Evolutionary conservation across 2,888 invertebrate species (phyloP), one percentile per base, ranked within the genome.

Genomic region (Pilophorus perplexus): DNA sequence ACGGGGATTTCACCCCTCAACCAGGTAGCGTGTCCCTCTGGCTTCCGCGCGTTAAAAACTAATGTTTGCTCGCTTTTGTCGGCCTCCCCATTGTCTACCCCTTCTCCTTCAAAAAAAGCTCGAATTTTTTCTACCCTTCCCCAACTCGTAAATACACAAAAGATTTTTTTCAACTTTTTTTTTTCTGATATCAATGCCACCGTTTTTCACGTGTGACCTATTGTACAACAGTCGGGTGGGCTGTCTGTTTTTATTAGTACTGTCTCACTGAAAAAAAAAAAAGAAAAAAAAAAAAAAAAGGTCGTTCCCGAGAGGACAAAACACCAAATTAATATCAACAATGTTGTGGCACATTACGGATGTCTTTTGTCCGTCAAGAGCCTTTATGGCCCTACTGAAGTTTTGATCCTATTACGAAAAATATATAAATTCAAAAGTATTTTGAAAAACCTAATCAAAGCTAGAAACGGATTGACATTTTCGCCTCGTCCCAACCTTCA

Each of bases 181-280:
- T 52, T 28, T 25, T 14, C 8, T 37, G 52, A 52, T n/a, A n/a
- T 25, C 28, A 44, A 44, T 40, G 62, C 18, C n/a, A n/a, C n/a
- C n/a, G n/a, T n/a, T n/a, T n/a, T n/a, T n/a, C n/a, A n/a, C n/a
- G n/a, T n/a, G n/a, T n/a, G n/a, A n/a, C n/a, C n/a, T n/a, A n/a
- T n/a, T n/a, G n/a, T n/a, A 14, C 12, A 16, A 2, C 3, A 22
- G 10, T 38, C 37, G 28, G 48, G 62, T 28, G 46, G 62, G 62
- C 48, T 46, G 62, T 62, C 62, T 62, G 62, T 62, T 62, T 62
- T 62, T 62, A 62, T 62, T 62, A 62, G 62, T 46, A 62, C 28
- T 62, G 44, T 48, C 20, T 20, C 20, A 23, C 22, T 14, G 42
- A 59, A 22, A 46, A 22, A 28, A 37, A 55, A 38, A 59, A 59